Conservation (phyloP, 2,797 vertebrate genomes). For the Crenuchus spilurus region DNA sequence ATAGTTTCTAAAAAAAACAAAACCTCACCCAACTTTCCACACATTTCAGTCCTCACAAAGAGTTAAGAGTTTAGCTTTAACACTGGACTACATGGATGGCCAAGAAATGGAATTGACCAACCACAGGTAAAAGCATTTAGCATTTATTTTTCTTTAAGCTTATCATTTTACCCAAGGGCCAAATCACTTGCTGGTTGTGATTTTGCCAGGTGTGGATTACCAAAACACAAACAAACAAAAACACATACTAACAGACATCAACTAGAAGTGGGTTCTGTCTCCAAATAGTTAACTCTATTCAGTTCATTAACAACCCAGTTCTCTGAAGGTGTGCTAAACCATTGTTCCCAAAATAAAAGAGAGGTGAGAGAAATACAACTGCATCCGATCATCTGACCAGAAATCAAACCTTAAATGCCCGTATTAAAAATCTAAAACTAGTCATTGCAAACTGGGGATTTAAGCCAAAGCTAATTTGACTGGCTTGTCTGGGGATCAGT, state of each 20-base stretch:
- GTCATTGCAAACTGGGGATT: slow-evolving; percentile 48
- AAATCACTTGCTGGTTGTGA: slow-evolving; percentile 46
- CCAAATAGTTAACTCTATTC: slow-evolving; percentile 76
- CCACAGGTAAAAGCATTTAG: slow-evolving; percentile 71
- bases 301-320: slow-evolving; percentile 65
- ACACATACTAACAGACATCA: slow-evolving; percentile 56
- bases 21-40: slow-evolving; percentile 74
- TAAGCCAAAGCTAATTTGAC: slow-evolving; percentile 57
- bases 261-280: slow-evolving; percentile 59
- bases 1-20: slow-evolving; percentile 88
- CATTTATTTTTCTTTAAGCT: slow-evolving; percentile 58
- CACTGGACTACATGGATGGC: slow-evolving; percentile 82
- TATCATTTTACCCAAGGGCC: slow-evolving; percentile 60
- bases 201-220: slow-evolving; percentile 65
- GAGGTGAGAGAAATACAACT: slow-evolving; percentile 68
- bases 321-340: slow-evolving; percentile 72
- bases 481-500: slow-evolving; percentile 64
- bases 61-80: slow-evolving; percentile 86
- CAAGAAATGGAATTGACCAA: slow-evolving; percentile 83
- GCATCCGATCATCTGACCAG: slow-evolving; percentile 62
- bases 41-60: slow-evolving; percentile 68
- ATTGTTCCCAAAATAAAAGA: slow-evolving; percentile 82
- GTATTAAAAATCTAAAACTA: slow-evolving; percentile 66
- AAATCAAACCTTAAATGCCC: slow-evolving; percentile 86
- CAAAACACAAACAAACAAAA: slow-evolving; percentile 60